Evolutionary conservation across 2,888 invertebrate genomes (phyloP).

Genomic region (Caenorhabditis uteleia): DNA sequence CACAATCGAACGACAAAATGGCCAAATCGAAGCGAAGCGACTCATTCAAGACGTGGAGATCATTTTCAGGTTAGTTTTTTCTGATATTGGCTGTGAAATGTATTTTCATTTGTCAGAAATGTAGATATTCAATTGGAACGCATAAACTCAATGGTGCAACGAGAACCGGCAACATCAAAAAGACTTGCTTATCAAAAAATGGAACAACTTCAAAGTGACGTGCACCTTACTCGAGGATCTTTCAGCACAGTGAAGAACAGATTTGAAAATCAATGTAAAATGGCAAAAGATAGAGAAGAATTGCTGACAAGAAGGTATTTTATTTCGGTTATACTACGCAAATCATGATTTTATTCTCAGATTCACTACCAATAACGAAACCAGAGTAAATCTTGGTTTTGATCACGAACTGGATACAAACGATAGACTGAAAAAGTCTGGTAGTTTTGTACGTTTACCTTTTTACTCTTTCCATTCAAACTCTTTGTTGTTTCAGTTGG

Average conservation of each 20-base stretch:
- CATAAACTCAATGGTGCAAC: slow-evolving; percentile 11
- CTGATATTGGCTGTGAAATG: background rate
- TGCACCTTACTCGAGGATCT: slow-evolving; percentile 22
- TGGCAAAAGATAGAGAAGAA: slow-evolving; percentile 13
- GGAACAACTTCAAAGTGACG: slow-evolving; percentile 24
- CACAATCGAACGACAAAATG: slow-evolving; percentile 22
- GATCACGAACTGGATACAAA: slow-evolving; percentile 23
- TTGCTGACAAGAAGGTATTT: slow-evolving; percentile 18
- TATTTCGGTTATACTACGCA: background rate
- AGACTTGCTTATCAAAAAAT: slow-evolving; percentile 5
- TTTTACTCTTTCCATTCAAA: background rate
- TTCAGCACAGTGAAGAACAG: slow-evolving; percentile 8
- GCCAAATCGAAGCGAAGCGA: slow-evolving; percentile 8
- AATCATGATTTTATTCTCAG: slow-evolving; percentile 5
- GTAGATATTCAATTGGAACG: slow-evolving; percentile 15
- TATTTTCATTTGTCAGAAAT: slow-evolving; percentile 12
- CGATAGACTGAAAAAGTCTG: slow-evolving; percentile 13
- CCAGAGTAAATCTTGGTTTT: slow-evolving; percentile 15
- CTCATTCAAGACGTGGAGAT: slow-evolving; percentile 18
- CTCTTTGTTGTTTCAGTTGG: slow-evolving; percentile 13
- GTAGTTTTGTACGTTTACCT: slow-evolving; percentile 10
- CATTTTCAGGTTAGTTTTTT: slow-evolving; percentile 11
- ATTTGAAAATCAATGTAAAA: slow-evolving; percentile 9
- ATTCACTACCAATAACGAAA: slow-evolving; percentile 32
- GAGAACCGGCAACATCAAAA: slow-evolving; percentile 11